Evolutionary conservation across 2,113 vertebrate species (phyloP).

Genomic region (Hipposideros armiger): DNA sequence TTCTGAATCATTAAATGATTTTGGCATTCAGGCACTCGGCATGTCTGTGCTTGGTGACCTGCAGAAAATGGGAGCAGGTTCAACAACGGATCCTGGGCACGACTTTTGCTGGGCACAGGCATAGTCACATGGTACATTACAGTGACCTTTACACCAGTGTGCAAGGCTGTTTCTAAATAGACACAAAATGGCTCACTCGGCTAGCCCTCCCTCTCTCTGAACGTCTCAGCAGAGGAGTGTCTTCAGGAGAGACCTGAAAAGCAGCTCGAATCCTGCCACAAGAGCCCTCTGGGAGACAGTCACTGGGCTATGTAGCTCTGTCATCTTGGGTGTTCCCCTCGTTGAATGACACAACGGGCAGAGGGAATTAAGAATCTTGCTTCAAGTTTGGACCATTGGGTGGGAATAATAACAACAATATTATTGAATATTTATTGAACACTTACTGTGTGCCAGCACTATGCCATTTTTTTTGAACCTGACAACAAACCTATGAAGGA

Average conservation of each 20-base stretch:
- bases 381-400: not conserved
- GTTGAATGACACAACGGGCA: constrained; percentile 14
- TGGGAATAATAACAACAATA: not conserved
- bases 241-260: constrained; percentile 35
- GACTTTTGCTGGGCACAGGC: constrained; percentile 36
- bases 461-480: not conserved
- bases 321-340: constrained; percentile 50
- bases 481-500: constrained; percentile 21
- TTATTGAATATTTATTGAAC: constrained; percentile 55
- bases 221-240: not conserved
- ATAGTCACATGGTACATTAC: constrained; percentile 59
- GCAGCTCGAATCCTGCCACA: not conserved
- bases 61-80: constrained; percentile 54
- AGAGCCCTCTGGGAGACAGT: not conserved
- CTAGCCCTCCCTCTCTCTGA: not conserved
- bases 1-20: constrained; percentile 80
- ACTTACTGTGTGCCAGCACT: not conserved
- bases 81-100: accelerated
- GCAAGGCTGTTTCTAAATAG: constrained; percentile 81
- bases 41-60: constrained; percentile 56
- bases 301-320: not conserved
- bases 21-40: constrained; percentile 51
- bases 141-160: constrained; percentile 75
- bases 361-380: constrained; percentile 55
- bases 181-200: constrained; percentile 63